Conservation (phyloP, 2,113 vertebrate genomes). For the Burhinus bistriatus region DNA sequence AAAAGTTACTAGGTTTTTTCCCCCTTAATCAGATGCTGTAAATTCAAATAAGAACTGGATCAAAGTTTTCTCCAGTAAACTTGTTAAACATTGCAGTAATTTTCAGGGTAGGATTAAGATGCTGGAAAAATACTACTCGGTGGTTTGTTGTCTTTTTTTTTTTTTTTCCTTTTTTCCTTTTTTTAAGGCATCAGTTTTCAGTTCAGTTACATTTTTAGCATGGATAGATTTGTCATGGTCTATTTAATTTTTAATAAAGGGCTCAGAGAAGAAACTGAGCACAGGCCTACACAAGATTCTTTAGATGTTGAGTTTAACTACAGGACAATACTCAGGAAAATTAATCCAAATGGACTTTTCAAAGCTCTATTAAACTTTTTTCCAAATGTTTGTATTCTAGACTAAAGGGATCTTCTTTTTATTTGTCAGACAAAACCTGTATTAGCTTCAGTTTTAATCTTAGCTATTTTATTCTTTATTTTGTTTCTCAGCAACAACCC, state of each 20-base stretch:
- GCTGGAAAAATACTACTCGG: background rate
- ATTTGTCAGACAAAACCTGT: background rate
- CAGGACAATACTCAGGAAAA: background rate
- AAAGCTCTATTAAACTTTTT: background rate
- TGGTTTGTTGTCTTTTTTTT: background rate
- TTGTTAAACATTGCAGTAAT: background rate
- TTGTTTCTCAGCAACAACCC: background rate
- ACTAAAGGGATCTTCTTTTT: background rate
- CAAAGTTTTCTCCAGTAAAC: background rate
- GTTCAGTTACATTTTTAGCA: background rate
- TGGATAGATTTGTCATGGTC: background rate
- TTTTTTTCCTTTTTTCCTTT: background rate
- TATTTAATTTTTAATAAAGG: background rate
- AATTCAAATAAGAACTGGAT: background rate
- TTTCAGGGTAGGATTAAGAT: background rate
- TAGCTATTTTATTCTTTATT: background rate
- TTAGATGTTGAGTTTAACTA: background rate
- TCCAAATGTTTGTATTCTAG: background rate
- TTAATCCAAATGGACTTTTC: background rate
- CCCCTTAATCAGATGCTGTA: background rate
- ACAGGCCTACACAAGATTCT: background rate
- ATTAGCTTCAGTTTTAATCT: background rate
- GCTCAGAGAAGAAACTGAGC: background rate
- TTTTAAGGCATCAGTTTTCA: background rate
- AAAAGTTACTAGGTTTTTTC: background rate